Percentiles rank a stretch among this genome's conserved stretches.
These are phyloP conservation scores for Iphiclides podalirius DNA, from an alignment of 2,888 invertebrate species.

Conservation along the genomic window DNA sequence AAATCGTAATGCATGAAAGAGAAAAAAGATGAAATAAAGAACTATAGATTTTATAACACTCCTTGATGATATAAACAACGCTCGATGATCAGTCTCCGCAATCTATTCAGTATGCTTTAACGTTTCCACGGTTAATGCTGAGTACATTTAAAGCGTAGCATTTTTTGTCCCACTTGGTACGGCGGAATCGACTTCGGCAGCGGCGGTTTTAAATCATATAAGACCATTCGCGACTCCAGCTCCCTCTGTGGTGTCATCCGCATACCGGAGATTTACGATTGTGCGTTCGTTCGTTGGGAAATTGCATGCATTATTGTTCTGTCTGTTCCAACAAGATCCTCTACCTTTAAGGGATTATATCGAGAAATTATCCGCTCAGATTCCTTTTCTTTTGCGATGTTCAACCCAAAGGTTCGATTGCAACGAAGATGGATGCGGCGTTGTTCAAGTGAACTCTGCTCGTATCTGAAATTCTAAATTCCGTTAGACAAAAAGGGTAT, in stretches of 20 bases:
- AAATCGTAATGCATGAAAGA: too few relatives aligned
- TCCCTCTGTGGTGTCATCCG: constrained; percentile 12
- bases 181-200: neutral
- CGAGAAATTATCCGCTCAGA: constrained; percentile 11
- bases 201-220: constrained; percentile 6
- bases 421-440: neutral
- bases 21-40: too few relatives aligned
- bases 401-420: neutral
- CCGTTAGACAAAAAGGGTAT: too few relatives aligned
- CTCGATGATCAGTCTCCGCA: too few relatives aligned
- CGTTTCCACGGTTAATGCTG: too few relatives aligned
- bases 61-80: too few relatives aligned
- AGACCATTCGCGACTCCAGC: constrained; percentile 8
- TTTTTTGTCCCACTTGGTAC: neutral
- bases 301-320: constrained; percentile 22
- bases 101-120: too few relatives aligned
- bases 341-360: constrained; percentile 19
- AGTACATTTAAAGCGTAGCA: neutral
- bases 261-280: constrained; percentile 19
- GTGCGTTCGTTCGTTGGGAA: constrained; percentile 8
- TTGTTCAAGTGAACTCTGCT: neutral
- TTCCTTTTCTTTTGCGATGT: neutral
- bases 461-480: neutral
- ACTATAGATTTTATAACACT: too few relatives aligned
- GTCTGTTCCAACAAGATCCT: constrained; percentile 11